Conservation (phyloP, 1,140 invertebrate species). For the Bombus terrestris region DNA sequence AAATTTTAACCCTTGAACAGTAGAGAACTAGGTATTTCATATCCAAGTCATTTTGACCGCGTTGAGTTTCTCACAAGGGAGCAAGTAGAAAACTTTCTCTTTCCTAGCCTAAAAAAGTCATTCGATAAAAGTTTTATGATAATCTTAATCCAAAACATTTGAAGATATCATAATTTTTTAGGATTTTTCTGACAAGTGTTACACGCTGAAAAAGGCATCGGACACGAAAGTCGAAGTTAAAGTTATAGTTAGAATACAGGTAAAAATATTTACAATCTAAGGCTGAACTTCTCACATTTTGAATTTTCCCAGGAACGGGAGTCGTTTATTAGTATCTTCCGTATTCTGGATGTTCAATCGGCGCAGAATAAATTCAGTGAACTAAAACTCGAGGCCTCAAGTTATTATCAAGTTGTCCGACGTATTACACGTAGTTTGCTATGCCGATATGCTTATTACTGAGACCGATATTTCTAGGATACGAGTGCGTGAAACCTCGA, state of each 20-base stretch:
- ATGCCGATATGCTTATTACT: constrained; percentile 33
- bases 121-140: neutral
- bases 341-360: constrained; percentile 11
- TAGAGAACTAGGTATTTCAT: too few relatives aligned
- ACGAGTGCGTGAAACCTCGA: neutral
- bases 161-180: too few relatives aligned
- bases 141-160: too few relatives aligned
- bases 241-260: too few relatives aligned
- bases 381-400: constrained; percentile 23
- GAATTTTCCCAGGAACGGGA: neutral
- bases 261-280: neutral
- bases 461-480: constrained; percentile 23
- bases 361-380: constrained; percentile 39
- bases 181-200: too few relatives aligned
- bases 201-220: too few relatives aligned
- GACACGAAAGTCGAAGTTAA: neutral
- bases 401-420: constrained; percentile 49
- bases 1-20: too few relatives aligned
- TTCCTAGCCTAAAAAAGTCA: too few relatives aligned
- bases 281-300: neutral
- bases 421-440: constrained; percentile 32
- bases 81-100: too few relatives aligned
- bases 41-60: too few relatives aligned
- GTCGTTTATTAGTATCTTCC: neutral
- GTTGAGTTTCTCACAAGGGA: too few relatives aligned